phyloP scores from a whole-genome alignment of 2,113 vertebrate species.

The Halichoeres trimaculatus region DNA sequence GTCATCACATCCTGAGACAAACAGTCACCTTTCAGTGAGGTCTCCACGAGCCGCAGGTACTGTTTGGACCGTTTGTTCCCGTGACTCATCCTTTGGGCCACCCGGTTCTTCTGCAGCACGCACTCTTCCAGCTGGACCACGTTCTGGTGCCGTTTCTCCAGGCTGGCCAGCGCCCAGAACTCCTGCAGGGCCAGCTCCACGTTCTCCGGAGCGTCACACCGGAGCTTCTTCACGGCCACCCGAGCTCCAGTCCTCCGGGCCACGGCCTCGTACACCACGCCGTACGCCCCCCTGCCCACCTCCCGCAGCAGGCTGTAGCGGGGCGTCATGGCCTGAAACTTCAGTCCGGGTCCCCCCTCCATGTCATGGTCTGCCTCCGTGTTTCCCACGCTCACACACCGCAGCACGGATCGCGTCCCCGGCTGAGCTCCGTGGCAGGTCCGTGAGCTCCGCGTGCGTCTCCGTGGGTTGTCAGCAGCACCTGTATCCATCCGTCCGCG shows the following conservation, averaged over 20 bases:
- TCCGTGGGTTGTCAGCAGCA: slow-evolving; percentile 43
- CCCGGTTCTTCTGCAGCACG: slow-evolving; percentile 91
- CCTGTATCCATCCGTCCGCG: slow-evolving; percentile 55
- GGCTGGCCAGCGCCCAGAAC: slow-evolving; percentile 93
- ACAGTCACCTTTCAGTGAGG: slow-evolving; percentile 89
- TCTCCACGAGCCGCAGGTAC: slow-evolving; percentile 95
- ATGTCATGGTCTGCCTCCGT: slow-evolving; percentile 68
- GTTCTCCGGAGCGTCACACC: slow-evolving; percentile 94
- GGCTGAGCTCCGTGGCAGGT: slow-evolving; percentile 42
- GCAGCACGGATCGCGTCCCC: slow-evolving; percentile 58
- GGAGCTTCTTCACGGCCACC: slow-evolving; percentile 93
- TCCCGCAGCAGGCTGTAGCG: slow-evolving; percentile 90
- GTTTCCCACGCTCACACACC: slow-evolving; percentile 71
- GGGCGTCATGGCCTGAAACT: slow-evolving; percentile 62
- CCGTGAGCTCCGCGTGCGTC: slow-evolving; percentile 67
- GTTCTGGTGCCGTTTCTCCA: slow-evolving; percentile 90
- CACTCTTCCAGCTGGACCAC: slow-evolving; percentile 95
- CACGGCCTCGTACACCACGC: slow-evolving; percentile 93
- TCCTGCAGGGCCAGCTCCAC: slow-evolving; percentile 93
- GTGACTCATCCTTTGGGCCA: slow-evolving; percentile 94
- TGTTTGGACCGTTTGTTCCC: slow-evolving; percentile 91
- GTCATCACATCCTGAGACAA: too few relatives aligned
- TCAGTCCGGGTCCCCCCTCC: slow-evolving; percentile 43
- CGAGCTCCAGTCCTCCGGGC: slow-evolving; percentile 85
- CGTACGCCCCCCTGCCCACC: slow-evolving; percentile 94